phyloP scores from a whole-genome alignment of 2,888 invertebrate genomes.

The Drosophila picticornis region DNA sequence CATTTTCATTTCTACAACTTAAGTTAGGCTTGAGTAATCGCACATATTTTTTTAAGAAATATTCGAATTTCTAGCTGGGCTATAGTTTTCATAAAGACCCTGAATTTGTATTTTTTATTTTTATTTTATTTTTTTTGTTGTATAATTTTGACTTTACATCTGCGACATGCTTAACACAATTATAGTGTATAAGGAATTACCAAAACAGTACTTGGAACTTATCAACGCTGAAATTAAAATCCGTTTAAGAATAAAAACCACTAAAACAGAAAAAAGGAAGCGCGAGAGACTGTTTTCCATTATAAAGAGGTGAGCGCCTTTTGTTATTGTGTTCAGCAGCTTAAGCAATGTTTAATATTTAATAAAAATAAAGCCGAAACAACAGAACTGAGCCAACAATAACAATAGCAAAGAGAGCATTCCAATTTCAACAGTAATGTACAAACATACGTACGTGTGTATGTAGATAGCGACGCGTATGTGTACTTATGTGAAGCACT shows the following conservation, averaged over 20 bases:
- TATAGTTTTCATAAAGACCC: neutral
- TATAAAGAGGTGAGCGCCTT: constrained; percentile 31
- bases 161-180: neutral
- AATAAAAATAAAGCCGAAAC: constrained; percentile 64
- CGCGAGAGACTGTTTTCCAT: constrained; percentile 30
- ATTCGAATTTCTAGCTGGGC: neutral
- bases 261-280: constrained; percentile 29
- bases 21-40: too few species aligned
- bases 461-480: constrained; percentile 15
- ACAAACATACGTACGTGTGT: constrained; percentile 1
- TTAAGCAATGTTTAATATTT: constrained; percentile 76
- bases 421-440: constrained; percentile 38
- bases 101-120: neutral
- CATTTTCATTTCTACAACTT: neutral
- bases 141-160: neutral
- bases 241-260: constrained; percentile 39
- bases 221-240: constrained; percentile 55
- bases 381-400: constrained; percentile 26
- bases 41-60: neutral
- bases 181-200: constrained; percentile 24
- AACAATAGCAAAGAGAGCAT: constrained; percentile 33
- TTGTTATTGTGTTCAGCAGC: constrained; percentile 70
- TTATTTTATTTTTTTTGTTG: neutral
- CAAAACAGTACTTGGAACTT: constrained; percentile 28
- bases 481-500: constrained; percentile 27